phyloP scores from a whole-genome alignment of 2,888 invertebrate genomes.

The Ormyrus pomaceus region DNA sequence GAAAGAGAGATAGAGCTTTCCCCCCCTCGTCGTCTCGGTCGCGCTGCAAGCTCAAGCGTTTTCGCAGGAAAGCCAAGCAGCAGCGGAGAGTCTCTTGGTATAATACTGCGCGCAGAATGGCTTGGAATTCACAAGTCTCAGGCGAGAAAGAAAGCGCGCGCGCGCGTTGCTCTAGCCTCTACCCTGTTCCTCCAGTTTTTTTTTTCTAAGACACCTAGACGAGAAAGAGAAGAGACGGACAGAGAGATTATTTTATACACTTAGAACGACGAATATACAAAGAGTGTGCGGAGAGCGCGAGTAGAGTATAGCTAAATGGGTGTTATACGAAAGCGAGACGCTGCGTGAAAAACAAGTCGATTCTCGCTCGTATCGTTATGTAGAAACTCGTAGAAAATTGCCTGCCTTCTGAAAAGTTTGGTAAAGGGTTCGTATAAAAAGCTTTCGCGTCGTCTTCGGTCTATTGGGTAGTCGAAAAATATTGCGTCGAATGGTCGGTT shows the following conservation, averaged over 20 bases:
- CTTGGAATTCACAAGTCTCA: background rate
- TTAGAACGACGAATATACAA: constrained; percentile 28
- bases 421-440: too few relatives aligned
- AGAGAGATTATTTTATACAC: constrained; percentile 33
- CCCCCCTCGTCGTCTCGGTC: too few relatives aligned
- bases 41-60: too few relatives aligned
- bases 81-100: too few relatives aligned
- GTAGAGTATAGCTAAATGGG: constrained; percentile 22
- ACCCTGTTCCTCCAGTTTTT: constrained; percentile 47
- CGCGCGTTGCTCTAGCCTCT: constrained; percentile 7
- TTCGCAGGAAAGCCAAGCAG: too few relatives aligned
- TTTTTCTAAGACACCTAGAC: too few relatives aligned
- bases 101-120: background rate
- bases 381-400: too few relatives aligned
- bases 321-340: background rate
- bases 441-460: background rate
- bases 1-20: background rate
- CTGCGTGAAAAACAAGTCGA: constrained; percentile 10
- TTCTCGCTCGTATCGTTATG: too few relatives aligned
- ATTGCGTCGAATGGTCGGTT: too few relatives aligned
- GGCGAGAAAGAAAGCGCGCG: constrained; percentile 29
- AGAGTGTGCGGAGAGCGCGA: constrained; percentile 23
- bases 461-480: background rate
- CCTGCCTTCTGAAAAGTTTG: too few relatives aligned
- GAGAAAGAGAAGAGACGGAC: background rate